Percentiles rank a stretch among this genome's conserved stretches.
Conservation (phyloP, 2,113 vertebrate genomes). For the Leptodactylus fuscus region DNA sequence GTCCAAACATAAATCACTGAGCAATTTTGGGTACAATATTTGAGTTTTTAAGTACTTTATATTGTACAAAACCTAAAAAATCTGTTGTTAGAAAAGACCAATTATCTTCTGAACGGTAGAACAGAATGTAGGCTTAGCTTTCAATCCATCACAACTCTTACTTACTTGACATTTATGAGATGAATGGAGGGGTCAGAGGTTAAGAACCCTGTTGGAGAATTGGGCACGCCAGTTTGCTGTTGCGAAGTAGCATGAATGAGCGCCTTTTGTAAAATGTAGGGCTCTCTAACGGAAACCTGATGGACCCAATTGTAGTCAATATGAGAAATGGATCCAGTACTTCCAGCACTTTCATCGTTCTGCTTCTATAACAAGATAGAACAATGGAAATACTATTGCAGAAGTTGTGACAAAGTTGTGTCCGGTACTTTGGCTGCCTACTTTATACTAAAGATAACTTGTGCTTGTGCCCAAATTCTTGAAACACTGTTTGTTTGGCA, state of each 20-base stretch:
- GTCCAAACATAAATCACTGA: not conserved
- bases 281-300: no score
- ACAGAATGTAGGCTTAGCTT: not conserved
- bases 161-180: not conserved
- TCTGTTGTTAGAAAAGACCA: not conserved
- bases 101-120: not conserved
- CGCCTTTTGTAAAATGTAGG: no score
- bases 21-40: not conserved
- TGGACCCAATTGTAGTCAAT: no score
- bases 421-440: not conserved
- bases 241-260: no score
- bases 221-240: not conserved
- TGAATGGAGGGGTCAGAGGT: not conserved
- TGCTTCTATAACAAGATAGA: no score
- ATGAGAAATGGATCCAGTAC: no score
- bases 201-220: not conserved
- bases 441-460: not conserved
- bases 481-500: not conserved
- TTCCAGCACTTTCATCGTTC: no score
- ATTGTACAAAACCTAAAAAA: not conserved
- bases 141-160: not conserved
- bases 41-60: not conserved
- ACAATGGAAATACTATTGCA: no score
- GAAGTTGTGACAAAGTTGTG: no score
- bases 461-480: not conserved